Evolutionary conservation across 2,888 invertebrate species (phyloP).

Genomic region (Drosophila limbata): DNA sequence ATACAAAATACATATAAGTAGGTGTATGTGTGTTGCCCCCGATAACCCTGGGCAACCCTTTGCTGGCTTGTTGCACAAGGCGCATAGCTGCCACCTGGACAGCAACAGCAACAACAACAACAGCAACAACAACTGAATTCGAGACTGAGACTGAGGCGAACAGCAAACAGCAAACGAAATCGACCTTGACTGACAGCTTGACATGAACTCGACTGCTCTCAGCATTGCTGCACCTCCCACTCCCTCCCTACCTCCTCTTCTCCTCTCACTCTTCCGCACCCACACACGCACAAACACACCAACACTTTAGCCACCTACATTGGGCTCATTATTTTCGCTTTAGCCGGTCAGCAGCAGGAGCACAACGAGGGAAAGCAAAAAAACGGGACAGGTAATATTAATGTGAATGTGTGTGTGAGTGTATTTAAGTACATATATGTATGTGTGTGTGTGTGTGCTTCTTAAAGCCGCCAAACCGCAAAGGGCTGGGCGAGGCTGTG

Average conservation of each 20-base stretch:
- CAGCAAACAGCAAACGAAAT: conserved; percentile 65
- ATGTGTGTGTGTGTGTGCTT: conserved; percentile 38
- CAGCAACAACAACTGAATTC: background rate
- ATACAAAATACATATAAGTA: background rate
- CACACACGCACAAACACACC: conserved; percentile 2
- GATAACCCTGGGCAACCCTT: conserved; percentile 30
- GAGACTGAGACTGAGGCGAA: conserved; percentile 19
- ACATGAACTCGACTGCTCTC: conserved; percentile 77
- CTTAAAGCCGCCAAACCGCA: conserved; percentile 67
- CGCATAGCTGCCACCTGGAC: conserved; percentile 51
- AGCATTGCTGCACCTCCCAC: conserved; percentile 36
- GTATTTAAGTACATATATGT: conserved; percentile 7
- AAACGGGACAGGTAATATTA: conserved; percentile 52
- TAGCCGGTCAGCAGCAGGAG: conserved; percentile 64
- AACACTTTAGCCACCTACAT: conserved; percentile 51
- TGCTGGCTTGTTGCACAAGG: conserved; percentile 53
- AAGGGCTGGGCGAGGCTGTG: conserved; percentile 47
- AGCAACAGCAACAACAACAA: conserved; percentile 9
- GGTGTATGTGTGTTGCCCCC: conserved; percentile 18
- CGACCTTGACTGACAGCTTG: conserved; percentile 81
- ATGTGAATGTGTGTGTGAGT: conserved; percentile 21
- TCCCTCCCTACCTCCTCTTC: background rate
- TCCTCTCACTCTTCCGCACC: background rate
- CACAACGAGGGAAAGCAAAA: conserved; percentile 17
- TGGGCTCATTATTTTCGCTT: conserved; percentile 76